phyloP scores from a whole-genome alignment of 2,797 vertebrate genomes.

The Coreius guichenoti region DNA sequence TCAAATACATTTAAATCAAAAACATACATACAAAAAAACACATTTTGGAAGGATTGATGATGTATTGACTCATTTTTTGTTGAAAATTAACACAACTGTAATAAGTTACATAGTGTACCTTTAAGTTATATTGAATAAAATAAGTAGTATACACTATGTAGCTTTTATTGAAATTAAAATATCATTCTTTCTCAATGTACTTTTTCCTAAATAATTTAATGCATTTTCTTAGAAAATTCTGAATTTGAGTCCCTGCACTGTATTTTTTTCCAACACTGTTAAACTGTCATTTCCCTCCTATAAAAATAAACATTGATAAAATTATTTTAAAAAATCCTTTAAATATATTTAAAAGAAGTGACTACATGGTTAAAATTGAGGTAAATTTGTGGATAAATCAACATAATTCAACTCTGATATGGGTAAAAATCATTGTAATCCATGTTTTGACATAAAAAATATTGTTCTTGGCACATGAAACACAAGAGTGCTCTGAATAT shows the following conservation, averaged over 20 bases:
- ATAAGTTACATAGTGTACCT: too few species aligned
- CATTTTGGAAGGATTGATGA: too few species aligned
- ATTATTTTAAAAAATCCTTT: neutral
- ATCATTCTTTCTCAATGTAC: neutral
- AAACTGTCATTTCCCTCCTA: neutral
- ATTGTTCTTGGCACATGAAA: neutral
- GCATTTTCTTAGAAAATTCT: neutral
- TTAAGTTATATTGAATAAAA: too few species aligned
- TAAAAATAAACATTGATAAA: neutral
- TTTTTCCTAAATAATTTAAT: neutral
- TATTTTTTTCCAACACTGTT: neutral
- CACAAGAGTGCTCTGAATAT: neutral
- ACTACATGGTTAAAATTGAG: neutral
- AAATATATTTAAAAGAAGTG: neutral
- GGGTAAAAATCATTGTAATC: neutral
- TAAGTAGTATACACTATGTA: too few species aligned
- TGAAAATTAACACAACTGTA: too few species aligned
- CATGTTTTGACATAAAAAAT: neutral
- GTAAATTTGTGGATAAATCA: neutral
- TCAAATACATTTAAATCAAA: too few species aligned
- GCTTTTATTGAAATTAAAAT: too few species aligned
- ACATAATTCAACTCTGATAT: neutral
- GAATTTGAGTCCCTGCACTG: neutral
- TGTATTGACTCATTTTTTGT: too few species aligned
- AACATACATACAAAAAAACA: too few species aligned